Base-by-base conservation (phyloP, 92 coral and sea anemone species). In the Actinostola sp. region DNA sequence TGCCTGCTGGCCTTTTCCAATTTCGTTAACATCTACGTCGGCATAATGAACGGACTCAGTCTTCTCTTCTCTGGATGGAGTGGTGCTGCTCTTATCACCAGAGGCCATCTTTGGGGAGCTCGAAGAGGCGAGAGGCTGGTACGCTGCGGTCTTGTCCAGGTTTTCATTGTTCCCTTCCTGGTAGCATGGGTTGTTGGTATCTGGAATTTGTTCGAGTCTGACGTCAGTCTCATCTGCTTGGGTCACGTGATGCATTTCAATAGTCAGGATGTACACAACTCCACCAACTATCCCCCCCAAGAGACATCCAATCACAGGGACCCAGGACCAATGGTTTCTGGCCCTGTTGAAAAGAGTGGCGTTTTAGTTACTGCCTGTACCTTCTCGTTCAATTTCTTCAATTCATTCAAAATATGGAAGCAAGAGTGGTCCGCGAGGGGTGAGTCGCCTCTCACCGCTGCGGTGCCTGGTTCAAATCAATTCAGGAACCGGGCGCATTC, bases 311-410 rank as follows among this genome's bases (percentile, higher is more conserved):
- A 85, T n/a, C n/a, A 85, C 55, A 27, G 96, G 96, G 0, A 90
- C 86, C 96, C 96, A 90, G 15, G 86, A 68, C 96, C 96, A 90
- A 31, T 86, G 68, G 56, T 86, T 70, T 28, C 83, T 58, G 8
- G 64, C 96, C 33, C 90, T 85, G 77, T 60, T 0, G 12, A 26
- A 50, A 32, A 32, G 2, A 52, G 46, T 54, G 31, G 33, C 5
- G 17, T 10, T 54, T 54, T 54, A 26, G 65, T 59, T 28, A 15
- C 39, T 17, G 17, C 25, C 25, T 29, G 12, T 20, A 8, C 19
- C 17, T 14, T 6, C 14, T 14, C 44, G 44, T 39, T 6, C 44
- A 7, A 7, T 6, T 39, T 14, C 44, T 14, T 48, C 13, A n/a
- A 48, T 48, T 14, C 54, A 48, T 48, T 48, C 54, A 48, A n/a